Percentiles rank a stretch among this genome's conserved stretches.
phyloP scores from a whole-genome alignment of 1,140 invertebrate species.

The Vanessa tameamea region DNA sequence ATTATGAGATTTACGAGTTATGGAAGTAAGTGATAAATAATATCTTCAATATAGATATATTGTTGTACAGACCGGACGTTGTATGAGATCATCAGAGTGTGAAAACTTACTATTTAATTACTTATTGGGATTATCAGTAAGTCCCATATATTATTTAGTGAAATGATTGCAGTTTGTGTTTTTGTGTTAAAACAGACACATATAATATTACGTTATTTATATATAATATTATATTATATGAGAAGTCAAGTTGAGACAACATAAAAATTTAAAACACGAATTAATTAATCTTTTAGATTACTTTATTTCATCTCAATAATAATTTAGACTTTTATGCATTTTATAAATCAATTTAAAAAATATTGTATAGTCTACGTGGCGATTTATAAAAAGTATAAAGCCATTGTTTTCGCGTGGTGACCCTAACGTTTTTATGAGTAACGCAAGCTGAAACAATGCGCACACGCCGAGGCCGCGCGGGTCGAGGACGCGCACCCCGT shows the following conservation, averaged over 20 bases:
- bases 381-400: neutral
- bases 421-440: constrained; percentile 42
- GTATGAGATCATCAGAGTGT: constrained; percentile 17
- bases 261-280: no score
- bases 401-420: constrained; percentile 22
- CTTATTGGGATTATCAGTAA: neutral
- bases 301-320: no score
- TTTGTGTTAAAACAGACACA: no score
- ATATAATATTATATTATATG: no score
- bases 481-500: constrained; percentile 63
- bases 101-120: neutral
- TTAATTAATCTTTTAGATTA: no score
- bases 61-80: constrained; percentile 8
- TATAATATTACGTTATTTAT: no score
- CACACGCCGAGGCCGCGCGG: constrained; percentile 63
- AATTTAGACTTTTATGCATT: no score
- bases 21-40: constrained; percentile 38
- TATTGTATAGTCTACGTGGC: no score
- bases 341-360: no score
- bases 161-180: neutral
- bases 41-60: constrained; percentile 7
- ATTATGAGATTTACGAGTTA: constrained; percentile 29
- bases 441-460: constrained; percentile 58
- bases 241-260: no score
- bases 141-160: neutral